Percentiles rank a stretch among this genome's conserved stretches.
phyloP scores from a whole-genome alignment of 2,113 vertebrate genomes.

The Tachysurus vachellii region DNA sequence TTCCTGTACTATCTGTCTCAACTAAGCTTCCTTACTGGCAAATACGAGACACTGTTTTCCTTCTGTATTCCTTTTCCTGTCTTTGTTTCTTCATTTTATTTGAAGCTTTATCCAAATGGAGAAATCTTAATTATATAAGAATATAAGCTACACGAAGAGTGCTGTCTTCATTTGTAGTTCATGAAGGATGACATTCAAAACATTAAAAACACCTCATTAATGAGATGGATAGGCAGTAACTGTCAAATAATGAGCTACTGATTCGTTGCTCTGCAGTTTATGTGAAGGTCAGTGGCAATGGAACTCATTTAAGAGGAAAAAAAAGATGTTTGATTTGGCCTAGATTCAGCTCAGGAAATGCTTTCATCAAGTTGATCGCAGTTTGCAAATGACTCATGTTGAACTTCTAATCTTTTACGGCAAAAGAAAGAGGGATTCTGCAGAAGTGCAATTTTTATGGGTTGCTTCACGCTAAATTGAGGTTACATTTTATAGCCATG shows the following conservation, averaged over 20 bases:
- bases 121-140: background rate
- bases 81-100: background rate
- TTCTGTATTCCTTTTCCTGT: background rate
- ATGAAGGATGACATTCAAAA: background rate
- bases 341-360: constrained; percentile 6
- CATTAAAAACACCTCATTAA: constrained; percentile 1
- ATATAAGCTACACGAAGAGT: background rate
- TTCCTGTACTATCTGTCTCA: background rate
- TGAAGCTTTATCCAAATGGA: background rate
- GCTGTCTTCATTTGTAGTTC: constrained; percentile 3
- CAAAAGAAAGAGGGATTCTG: background rate
- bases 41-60: background rate
- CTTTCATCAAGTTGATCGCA: constrained; percentile 29
- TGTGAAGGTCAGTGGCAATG: constrained; percentile 9
- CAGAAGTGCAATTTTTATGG: background rate
- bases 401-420: constrained; percentile 21
- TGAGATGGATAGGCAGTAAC: background rate
- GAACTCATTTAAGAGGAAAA: background rate
- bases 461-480: background rate
- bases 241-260: background rate
- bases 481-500: background rate
- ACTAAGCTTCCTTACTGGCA: background rate
- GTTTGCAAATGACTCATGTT: constrained; percentile 16
- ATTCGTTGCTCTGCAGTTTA: constrained; percentile 18
- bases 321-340: constrained; percentile 36